Base-by-base conservation (phyloP, 2,113 vertebrate species). In the Opisthocomus hoazin region DNA sequence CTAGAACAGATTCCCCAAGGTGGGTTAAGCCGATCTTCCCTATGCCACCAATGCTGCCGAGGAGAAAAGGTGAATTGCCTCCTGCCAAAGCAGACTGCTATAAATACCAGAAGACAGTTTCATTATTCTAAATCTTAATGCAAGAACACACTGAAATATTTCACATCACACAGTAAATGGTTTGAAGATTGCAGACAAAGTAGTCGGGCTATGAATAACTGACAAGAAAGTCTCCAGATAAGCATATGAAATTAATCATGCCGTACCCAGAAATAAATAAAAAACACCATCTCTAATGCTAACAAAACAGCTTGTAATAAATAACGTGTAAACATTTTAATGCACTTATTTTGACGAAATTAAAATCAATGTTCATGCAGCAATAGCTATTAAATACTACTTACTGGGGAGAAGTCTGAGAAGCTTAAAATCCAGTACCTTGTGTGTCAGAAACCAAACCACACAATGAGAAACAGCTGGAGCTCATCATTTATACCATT, bases 341-440 rank as follows among this genome's bases (percentile, higher is more conserved):
- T 93, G 82, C 78, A 81, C 66, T 96, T 96, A 96, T 95, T 97
- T 92, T 66, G 74, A 93, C 89, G 90, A 93, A 96, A 96, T 96
- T 93, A 89, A 95, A 97, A 95, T 96, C 89, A 89, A 88, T 94
- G 65, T 71, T 95, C 92, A 82, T 12, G 56, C 74, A 96, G 92
- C 71, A 90, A 79, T 30, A 94, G 82, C 91, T 94, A 93, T 93
- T 87, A 93, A 95, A 90, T 95, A 94, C 94, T 81, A 91, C 86
- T 95, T 89, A 88, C 68, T 41, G 50, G 61, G 61, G 76, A 68
- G 85, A 94, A 90, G 65, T 18, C 83, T 80, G 84, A 90, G 87
- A 50, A 90, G 91, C 85, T 91, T 92, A 60, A 95, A 96, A 95
- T 84, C 53, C 91, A 88, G 87, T n/a, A 92, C 91, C 90, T 75